Conservation (phyloP, 2,797 vertebrate genomes). For the Sebastes vulpes region DNA sequence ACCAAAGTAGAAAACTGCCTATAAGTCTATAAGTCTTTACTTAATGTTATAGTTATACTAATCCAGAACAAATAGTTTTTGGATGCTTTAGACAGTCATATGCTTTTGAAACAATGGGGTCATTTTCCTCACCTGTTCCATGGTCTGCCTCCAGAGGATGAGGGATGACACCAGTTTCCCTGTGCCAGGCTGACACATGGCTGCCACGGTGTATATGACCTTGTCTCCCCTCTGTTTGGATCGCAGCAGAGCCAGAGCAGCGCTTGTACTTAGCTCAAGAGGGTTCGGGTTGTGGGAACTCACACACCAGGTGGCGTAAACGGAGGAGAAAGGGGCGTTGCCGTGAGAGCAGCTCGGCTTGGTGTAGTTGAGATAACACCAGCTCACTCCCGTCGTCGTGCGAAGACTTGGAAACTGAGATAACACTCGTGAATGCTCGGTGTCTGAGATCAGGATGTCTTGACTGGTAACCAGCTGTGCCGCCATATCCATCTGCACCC, state of each 20-base stretch:
- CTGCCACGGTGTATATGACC: slow-evolving; percentile 92
- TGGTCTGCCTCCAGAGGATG: slow-evolving; percentile 91
- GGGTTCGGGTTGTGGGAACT: slow-evolving; percentile 96
- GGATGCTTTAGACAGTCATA: neutral
- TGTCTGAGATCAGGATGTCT: slow-evolving; percentile 85
- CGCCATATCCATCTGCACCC: slow-evolving; percentile 84
- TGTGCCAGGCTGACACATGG: slow-evolving; percentile 92
- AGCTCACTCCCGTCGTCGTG: slow-evolving; percentile 97
- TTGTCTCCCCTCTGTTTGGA: slow-evolving; percentile 93
- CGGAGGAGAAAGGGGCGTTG: slow-evolving; percentile 90
- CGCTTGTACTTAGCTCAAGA: slow-evolving; percentile 91
- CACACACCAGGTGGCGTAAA: slow-evolving; percentile 95
- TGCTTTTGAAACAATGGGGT: neutral
- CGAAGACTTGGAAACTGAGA: slow-evolving; percentile 97
- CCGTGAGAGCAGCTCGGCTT: slow-evolving; percentile 93
- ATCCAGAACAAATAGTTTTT: neutral
- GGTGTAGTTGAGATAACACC: slow-evolving; percentile 99
- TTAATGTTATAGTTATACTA: neutral
- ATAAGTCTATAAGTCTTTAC: neutral
- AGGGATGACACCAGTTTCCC: slow-evolving; percentile 94
- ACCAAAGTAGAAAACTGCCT: neutral
- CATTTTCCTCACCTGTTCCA: slow-evolving; percentile 90
- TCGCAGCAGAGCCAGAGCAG: slow-evolving; percentile 92
- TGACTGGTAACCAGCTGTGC: slow-evolving; percentile 87
- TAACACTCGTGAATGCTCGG: slow-evolving; percentile 88